Evolutionary conservation across 2,113 vertebrate species (phyloP).

Genomic region (Myanophis thanlyinensis): DNA sequence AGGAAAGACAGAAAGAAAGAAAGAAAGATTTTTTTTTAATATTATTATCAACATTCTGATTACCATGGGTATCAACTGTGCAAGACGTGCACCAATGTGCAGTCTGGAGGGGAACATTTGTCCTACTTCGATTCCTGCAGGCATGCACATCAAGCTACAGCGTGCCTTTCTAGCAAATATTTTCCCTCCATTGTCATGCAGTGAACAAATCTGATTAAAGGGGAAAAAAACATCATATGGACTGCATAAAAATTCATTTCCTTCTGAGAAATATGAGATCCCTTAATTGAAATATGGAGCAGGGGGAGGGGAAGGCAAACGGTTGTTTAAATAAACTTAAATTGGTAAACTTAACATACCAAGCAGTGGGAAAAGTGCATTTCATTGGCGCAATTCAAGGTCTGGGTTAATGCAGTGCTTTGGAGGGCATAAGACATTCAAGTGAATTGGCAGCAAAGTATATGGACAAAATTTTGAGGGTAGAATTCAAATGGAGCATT

Average conservation of each 20-base stretch:
- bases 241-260: constrained; percentile 43
- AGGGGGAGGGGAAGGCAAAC: background rate
- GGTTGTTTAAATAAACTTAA: constrained; percentile 22
- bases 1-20: background rate
- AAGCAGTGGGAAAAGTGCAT: background rate
- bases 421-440: background rate
- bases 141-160: constrained; percentile 13
- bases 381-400: background rate
- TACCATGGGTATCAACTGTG: constrained; percentile 4
- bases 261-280: constrained; percentile 37
- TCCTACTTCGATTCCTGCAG: constrained; percentile 30
- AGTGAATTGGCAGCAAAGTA: background rate
- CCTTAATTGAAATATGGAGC: background rate
- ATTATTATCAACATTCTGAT: constrained; percentile 36
- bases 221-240: constrained; percentile 15
- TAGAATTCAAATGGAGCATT: background rate
- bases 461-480: background rate
- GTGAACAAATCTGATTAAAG: constrained; percentile 15
- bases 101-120: background rate
- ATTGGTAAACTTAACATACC: background rate
- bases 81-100: background rate
- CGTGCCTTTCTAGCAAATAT: constrained; percentile 30
- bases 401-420: background rate
- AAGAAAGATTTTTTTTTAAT: constrained; percentile 1
- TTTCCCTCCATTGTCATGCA: constrained; percentile 31